phyloP scores from a whole-genome alignment of 2,113 vertebrate species.

The Tyto alba region DNA sequence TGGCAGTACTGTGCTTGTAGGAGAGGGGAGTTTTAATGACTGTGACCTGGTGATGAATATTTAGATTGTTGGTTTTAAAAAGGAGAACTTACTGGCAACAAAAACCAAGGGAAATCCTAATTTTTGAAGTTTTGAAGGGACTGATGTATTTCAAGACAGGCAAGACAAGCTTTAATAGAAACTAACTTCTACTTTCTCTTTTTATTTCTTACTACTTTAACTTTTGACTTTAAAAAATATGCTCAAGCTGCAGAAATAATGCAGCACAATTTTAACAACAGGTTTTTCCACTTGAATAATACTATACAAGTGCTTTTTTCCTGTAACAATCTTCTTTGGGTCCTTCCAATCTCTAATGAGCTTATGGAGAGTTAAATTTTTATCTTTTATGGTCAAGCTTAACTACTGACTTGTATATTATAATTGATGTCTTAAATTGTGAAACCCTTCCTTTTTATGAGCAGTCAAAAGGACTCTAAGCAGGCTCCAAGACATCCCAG shows the following conservation, averaged over 20 bases:
- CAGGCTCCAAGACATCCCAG: background rate
- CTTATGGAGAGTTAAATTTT: background rate
- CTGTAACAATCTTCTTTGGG: background rate
- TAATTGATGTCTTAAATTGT: background rate
- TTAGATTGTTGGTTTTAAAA: background rate
- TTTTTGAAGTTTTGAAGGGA: background rate
- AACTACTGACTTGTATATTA: background rate
- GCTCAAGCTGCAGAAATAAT: background rate
- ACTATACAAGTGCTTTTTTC: background rate
- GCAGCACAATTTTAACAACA: background rate
- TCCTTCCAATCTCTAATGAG: background rate
- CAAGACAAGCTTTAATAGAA: background rate
- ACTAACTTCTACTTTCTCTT: background rate
- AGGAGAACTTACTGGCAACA: background rate
- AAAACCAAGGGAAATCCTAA: background rate
- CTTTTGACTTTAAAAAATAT: background rate
- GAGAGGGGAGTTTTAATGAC: background rate
- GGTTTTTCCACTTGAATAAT: background rate
- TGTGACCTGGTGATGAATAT: background rate
- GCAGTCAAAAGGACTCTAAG: background rate
- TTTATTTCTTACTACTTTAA: background rate
- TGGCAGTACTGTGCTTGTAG: background rate
- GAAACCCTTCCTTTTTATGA: background rate
- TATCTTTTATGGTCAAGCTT: background rate
- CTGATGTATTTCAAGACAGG: background rate